phyloP scores from a whole-genome alignment of 2,888 invertebrate genomes.

The Alentia gelatinosa region DNA sequence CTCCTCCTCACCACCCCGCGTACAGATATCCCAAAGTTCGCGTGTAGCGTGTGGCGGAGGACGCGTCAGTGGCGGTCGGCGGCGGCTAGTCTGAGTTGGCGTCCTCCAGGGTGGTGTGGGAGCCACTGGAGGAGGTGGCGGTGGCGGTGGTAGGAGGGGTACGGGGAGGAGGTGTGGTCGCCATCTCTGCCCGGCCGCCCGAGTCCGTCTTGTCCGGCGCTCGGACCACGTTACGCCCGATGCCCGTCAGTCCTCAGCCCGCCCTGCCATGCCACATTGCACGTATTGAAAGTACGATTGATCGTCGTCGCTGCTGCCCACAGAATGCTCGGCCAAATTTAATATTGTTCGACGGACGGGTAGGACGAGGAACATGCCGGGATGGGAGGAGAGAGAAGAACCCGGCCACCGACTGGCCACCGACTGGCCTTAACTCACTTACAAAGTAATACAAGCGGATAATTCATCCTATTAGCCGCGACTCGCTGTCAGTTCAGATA shows the following conservation, averaged over 20 bases:
- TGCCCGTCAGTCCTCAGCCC: background rate
- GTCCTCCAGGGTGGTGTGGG: background rate
- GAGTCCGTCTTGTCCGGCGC: too few relatives aligned
- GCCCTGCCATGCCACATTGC: slow-evolving; percentile 10
- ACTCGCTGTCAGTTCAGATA: background rate
- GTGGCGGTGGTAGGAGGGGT: background rate
- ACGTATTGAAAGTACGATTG: slow-evolving; percentile 22
- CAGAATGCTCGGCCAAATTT: slow-evolving; percentile 16
- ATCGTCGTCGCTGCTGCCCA: slow-evolving; percentile 2
- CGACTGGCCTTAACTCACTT: slow-evolving; percentile 11
- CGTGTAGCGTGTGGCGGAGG: background rate
- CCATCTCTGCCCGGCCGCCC: background rate
- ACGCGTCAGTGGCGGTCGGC: background rate
- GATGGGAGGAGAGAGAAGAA: background rate
- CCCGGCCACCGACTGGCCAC: background rate
- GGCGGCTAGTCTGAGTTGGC: background rate
- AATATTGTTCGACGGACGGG: slow-evolving; percentile 9
- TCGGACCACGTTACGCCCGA: background rate
- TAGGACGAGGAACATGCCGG: background rate
- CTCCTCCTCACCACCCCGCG: background rate
- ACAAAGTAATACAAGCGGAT: slow-evolving; percentile 15
- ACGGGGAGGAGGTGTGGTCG: background rate
- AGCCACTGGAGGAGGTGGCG: background rate
- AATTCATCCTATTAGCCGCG: slow-evolving; percentile 1
- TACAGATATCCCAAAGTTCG: slow-evolving; percentile 3